A percentile compares a stretch with the other conserved stretches of the same genome.
Conservation (phyloP, 2,113 vertebrate genomes). For the Xyliphius kryptos region DNA sequence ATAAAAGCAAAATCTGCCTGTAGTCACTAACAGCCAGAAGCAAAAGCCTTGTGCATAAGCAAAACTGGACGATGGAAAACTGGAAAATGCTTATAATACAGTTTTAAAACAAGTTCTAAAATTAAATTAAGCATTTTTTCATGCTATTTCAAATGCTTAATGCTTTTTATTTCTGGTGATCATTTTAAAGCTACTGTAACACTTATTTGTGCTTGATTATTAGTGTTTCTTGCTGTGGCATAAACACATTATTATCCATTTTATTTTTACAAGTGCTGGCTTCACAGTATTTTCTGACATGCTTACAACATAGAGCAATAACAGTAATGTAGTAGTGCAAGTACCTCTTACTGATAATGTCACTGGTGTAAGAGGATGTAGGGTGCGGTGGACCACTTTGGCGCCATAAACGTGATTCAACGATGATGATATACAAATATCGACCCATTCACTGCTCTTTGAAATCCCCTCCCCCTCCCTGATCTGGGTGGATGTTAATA, state of each 20-base stretch:
- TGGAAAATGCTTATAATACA: too few relatives aligned
- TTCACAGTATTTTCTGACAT: background rate
- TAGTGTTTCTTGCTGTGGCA: too few relatives aligned
- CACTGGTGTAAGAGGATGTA: conserved; percentile 4
- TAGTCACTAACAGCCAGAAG: too few relatives aligned
- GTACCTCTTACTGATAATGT: conserved; percentile 13
- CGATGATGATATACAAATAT: conserved; percentile 60
- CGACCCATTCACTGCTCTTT: conserved; percentile 42
- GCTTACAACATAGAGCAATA: background rate
- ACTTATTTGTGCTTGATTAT: too few relatives aligned
- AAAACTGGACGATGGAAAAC: too few relatives aligned
- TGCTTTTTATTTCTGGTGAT: too few relatives aligned
- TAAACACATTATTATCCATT: background rate
- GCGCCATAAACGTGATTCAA: conserved; percentile 44
- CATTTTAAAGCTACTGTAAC: too few relatives aligned
- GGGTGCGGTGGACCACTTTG: conserved; percentile 25
- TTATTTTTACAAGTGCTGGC: background rate
- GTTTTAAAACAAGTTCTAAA: too few relatives aligned
- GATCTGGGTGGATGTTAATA: conserved; percentile 59
- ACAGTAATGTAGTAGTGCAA: conserved; percentile 4
- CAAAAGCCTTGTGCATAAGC: too few relatives aligned
- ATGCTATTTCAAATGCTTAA: too few relatives aligned
- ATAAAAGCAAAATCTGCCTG: too few relatives aligned
- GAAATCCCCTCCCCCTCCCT: conserved; percentile 41
- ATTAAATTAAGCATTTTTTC: too few relatives aligned